These are phyloP conservation scores for Canis aureus DNA, from an alignment of 2,113 vertebrate species.

Conservation along the genomic window DNA sequence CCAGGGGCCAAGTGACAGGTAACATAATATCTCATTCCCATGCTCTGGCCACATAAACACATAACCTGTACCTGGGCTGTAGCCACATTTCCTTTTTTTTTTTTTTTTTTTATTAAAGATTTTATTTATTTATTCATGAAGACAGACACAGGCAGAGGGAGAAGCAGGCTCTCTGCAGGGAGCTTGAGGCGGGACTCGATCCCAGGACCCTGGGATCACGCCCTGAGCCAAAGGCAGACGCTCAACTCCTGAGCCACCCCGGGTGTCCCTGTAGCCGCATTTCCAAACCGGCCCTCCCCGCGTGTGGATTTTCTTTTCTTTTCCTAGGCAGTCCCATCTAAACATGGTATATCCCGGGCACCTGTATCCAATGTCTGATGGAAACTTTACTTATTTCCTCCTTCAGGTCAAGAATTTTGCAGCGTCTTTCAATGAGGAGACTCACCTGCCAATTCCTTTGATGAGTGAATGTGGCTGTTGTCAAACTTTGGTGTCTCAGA, in stretches of 20 bases:
- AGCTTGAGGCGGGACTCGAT: too few relatives aligned
- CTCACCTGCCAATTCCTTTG: not conserved
- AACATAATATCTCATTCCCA: not conserved
- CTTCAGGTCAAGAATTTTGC: not conserved
- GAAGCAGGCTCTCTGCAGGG: too few relatives aligned
- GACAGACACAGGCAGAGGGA: too few relatives aligned
- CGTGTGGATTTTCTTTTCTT: not conserved
- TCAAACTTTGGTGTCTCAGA: not conserved
- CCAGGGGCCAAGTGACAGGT: conserved; percentile 42
- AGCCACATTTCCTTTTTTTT: not conserved
- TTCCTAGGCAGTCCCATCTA: not conserved
- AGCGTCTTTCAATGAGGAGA: not conserved
- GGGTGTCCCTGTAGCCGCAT: not conserved
- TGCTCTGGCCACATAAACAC: not conserved
- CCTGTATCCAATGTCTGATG: not conserved
- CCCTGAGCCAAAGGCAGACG: too few relatives aligned
- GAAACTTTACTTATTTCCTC: not conserved
- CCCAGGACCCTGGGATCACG: too few relatives aligned
- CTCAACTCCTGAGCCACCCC: too few relatives aligned
- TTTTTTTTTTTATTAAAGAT: too few relatives aligned
- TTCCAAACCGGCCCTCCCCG: not conserved
- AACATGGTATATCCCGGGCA: not conserved
- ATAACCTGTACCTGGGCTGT: not conserved
- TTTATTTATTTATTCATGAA: too few relatives aligned
- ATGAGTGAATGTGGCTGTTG: not conserved